Evolutionary conservation across 2,888 invertebrate species (phyloP), one percentile per base, ranked within the genome.

Genomic region (Psococerastis gibbosa): DNA sequence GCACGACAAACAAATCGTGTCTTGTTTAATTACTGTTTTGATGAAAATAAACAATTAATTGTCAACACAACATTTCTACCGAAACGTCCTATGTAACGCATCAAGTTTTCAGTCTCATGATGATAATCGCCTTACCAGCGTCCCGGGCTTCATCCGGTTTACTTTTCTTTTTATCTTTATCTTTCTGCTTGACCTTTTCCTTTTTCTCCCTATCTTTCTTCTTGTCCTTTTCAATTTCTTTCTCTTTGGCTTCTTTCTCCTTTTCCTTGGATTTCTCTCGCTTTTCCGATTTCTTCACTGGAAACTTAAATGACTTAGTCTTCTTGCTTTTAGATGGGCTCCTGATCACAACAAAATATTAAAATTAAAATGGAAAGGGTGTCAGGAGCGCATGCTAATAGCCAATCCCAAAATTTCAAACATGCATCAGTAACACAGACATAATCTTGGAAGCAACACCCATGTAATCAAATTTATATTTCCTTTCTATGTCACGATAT

Each of bases 251-350:
- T 49, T 66, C 66, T 3, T 51, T 57, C 51, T 82, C 83, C 56
- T 82, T 84, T 55, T 84, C 85, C 46, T 82, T 73, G 0, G 83
- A 84, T 56, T 84, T 85, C 53, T 84, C 85, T 4, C 84, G 69
- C 56, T 85, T 85, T 47, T 84, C 84, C 55, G 83, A 81, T 54
- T 75, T 83, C 57, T 83, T 84, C 2, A 78, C 74, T n/a, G 81
- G 75, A 52, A 87, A 85, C 60, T 87, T 88, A 55, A 87, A 87
- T 2, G 85, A 75, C 60, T 87, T 91, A 1, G 79, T 75, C 58
- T 89, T 89, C 60, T 88, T 87, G 44, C 76, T 75, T 63, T 84
- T 84, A 9, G 79, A 80, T 43, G 78, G 84, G 64, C 81, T 85
- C 66, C 75, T 82, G 56, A 43, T 16, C 13, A 11, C 27, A 27